Conservation (phyloP, 2,888 invertebrate genomes). For the Plebejus anna region DNA sequence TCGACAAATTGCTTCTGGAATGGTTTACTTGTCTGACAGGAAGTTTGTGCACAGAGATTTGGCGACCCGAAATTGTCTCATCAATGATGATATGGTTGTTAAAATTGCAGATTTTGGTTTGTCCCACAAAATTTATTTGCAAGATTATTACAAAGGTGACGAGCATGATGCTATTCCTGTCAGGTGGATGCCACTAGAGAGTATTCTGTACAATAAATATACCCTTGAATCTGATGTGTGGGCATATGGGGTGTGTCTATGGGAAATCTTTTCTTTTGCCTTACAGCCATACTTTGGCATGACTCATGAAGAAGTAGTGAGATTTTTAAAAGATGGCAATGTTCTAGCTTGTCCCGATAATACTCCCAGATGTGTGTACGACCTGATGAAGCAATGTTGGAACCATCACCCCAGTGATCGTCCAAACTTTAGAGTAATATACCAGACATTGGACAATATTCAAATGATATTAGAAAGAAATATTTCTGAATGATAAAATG, state of each 20-base stretch:
- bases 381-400: slow-evolving; percentile 97
- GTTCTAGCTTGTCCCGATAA: slow-evolving; percentile 94
- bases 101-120: slow-evolving; percentile 99
- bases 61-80: slow-evolving; percentile 96
- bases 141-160: slow-evolving; percentile 97
- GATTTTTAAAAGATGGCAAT: slow-evolving; percentile 95
- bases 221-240: slow-evolving; percentile 98
- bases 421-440: slow-evolving; percentile 91
- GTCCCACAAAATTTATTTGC: slow-evolving; percentile 96
- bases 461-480: slow-evolving; percentile 73
- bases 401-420: slow-evolving; percentile 90
- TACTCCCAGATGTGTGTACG: slow-evolving; percentile 91
- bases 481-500: slow-evolving; percentile 55
- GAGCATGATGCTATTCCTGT: slow-evolving; percentile 98
- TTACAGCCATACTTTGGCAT: slow-evolving; percentile 98
- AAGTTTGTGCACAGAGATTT: slow-evolving; percentile 98
- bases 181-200: slow-evolving; percentile 98
- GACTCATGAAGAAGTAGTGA: slow-evolving; percentile 98
- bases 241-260: slow-evolving; percentile 97
- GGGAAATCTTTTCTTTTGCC: slow-evolving; percentile 98
- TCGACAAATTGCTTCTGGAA: slow-evolving; percentile 94
- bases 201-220: slow-evolving; percentile 97
- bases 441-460: slow-evolving; percentile 88
- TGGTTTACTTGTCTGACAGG: slow-evolving; percentile 95
- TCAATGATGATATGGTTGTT: slow-evolving; percentile 95